Evolutionary conservation across 2,113 vertebrate genomes (phyloP), one percentile per base, ranked within the genome.

Genomic region (Urocynchramus pylzowi): DNA sequence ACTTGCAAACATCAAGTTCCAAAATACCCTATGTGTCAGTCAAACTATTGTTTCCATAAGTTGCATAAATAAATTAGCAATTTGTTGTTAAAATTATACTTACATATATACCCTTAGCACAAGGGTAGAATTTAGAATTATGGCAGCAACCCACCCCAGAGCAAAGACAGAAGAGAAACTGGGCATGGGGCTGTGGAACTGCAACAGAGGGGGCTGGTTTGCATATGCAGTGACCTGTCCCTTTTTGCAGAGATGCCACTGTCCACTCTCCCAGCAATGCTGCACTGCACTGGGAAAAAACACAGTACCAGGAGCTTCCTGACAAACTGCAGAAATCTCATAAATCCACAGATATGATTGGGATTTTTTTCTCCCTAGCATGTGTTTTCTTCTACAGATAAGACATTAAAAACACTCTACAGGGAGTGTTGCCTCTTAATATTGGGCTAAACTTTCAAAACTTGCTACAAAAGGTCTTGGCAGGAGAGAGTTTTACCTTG

Each of bases 161-260:
- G 11, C 19, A 76, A 49, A 73, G n/a, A 8, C 5, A 23, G 75
- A 83, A 68, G 20, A 37, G 57, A 49, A 69, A 65, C 22, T n/a
- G 65, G 27, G 6, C 52, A 54, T 6, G 20, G 35, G 42, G 26
- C 37, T 63, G 49, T 15, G 15, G 45, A 65, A 23, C 54, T 64
- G 57, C 67, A 69, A 4, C 1, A 4, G 23, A 56, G 9, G n/a
- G 24, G 5, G 4, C 26, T 60, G 19, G 30, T 74, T 59, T 70
- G 27, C 24, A 10, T 13, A 37, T 5, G 23, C 37, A 65, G n/a
- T 84, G 41, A 37, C 5, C 11, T 0, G 1, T 45, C 17, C 16
- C 19, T 65, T 44, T 84, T 42, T 33, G 76, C 41, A 47, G 44
- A 76, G 33, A 24, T 31, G 13, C 3, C 63, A 7, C 42, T n/a